phyloP scores from a whole-genome alignment of 2,797 vertebrate species.

The Micropoecilia bifurca region DNA sequence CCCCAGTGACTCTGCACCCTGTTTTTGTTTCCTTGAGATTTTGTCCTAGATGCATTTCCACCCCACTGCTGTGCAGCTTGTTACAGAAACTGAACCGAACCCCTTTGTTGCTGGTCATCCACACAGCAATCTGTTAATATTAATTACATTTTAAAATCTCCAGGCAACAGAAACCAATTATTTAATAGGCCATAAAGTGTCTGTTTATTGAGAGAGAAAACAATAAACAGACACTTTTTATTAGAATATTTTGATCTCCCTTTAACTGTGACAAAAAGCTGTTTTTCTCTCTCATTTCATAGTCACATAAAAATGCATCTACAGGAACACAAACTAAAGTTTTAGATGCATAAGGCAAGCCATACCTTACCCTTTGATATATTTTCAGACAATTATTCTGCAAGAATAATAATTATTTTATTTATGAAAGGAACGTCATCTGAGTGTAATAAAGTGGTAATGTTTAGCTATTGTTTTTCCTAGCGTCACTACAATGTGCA shows the following conservation, averaged over 20 bases:
- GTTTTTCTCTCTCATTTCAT: not conserved
- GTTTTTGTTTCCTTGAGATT: slow-evolving; percentile 31
- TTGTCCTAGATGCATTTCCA: slow-evolving; percentile 30
- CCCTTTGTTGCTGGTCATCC: slow-evolving; percentile 13
- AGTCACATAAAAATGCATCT: not conserved
- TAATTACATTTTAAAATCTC: slow-evolving; percentile 22
- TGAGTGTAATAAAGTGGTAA: not conserved
- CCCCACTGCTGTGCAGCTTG: slow-evolving; percentile 42
- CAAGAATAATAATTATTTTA: not conserved
- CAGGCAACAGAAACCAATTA: slow-evolving; percentile 2
- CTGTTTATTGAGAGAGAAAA: not conserved
- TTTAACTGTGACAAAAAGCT: not conserved
- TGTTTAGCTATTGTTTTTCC: not conserved
- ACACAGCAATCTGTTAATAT: slow-evolving; percentile 17
- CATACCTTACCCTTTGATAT: not conserved
- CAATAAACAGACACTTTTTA: not conserved
- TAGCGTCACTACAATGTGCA: not conserved
- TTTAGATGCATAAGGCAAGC: not conserved
- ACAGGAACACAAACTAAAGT: not conserved
- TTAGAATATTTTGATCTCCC: slow-evolving; percentile 7
- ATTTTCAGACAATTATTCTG: not conserved
- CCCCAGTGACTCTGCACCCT: slow-evolving; percentile 40
- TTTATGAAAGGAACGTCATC: not conserved
- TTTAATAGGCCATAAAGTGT: slow-evolving; percentile 1
- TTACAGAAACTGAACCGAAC: slow-evolving; percentile 41